Evolutionary conservation across 2,888 invertebrate genomes (phyloP).

Genomic region (Xylota sylvarum): DNA sequence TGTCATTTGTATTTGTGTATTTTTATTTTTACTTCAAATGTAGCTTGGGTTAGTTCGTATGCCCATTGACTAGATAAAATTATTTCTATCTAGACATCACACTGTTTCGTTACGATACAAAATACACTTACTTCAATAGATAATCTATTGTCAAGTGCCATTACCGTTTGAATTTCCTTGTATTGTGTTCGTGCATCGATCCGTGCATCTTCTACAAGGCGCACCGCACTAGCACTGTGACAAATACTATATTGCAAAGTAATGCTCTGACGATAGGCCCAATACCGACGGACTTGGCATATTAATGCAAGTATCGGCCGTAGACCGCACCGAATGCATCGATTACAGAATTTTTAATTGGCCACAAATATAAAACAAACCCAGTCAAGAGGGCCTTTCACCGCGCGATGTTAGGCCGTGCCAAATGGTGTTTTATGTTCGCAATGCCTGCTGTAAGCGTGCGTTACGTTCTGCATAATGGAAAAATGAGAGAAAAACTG

Average conservation of each 20-base stretch:
- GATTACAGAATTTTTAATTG: conserved; percentile 70
- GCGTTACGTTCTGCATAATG: conserved; percentile 1
- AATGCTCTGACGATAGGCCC: conserved; percentile 8
- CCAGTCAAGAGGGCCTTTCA: conserved; percentile 8
- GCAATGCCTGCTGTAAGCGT: conserved; percentile 4
- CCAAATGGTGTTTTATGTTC: conserved; percentile 25
- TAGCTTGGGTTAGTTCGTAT: too few relatives aligned
- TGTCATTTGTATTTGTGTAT: too few relatives aligned
- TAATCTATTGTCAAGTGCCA: conserved; percentile 31
- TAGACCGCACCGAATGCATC: conserved; percentile 46
- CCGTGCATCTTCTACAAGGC: background rate
- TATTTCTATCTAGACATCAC: too few relatives aligned
- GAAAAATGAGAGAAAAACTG: background rate
- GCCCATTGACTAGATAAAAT: too few relatives aligned
- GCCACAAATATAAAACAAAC: conserved; percentile 38
- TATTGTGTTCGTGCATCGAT: background rate
- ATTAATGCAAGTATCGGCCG: conserved; percentile 45
- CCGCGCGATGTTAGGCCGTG: conserved; percentile 8
- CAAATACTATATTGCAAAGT: background rate
- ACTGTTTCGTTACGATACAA: background rate
- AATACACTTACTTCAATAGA: conserved; percentile 22
- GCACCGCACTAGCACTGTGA: conserved; percentile 12
- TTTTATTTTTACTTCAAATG: too few relatives aligned
- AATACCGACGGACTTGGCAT: conserved; percentile 49
- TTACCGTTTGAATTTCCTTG: conserved; percentile 37